These are phyloP conservation scores for Phaenicophaeus curvirostris DNA, from an alignment of 2,797 vertebrate species.

Conservation along the genomic window DNA sequence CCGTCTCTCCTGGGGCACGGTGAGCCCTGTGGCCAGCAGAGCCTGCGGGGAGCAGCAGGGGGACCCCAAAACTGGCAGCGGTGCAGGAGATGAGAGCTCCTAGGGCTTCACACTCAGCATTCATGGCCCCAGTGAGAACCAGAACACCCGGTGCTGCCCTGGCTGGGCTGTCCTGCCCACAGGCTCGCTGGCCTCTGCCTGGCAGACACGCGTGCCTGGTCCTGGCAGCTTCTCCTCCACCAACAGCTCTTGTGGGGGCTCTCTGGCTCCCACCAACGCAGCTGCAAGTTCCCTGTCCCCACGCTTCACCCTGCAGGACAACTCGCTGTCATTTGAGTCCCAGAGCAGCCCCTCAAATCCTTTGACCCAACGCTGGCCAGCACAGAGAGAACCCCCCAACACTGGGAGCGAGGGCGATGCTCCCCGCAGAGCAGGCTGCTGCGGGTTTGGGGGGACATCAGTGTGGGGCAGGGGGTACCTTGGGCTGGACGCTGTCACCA, in stretches of 20 bases:
- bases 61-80: not conserved
- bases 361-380: not conserved
- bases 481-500: not conserved
- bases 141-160: fast-evolving
- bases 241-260: fast-evolving
- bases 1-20: not conserved
- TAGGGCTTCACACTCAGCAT: not conserved
- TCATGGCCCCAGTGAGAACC: not conserved
- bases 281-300: not conserved
- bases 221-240: not conserved
- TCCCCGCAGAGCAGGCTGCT: fast-evolving
- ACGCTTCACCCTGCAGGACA: not conserved
- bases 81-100: not conserved
- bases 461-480: not conserved
- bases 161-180: not conserved
- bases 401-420: not conserved
- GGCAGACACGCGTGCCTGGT: fast-evolving
- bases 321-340: not conserved
- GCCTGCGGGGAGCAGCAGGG: not conserved
- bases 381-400: not conserved
- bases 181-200: no score
- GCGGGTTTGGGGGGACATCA: not conserved
- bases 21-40: fast-evolving
- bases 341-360: not conserved
- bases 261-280: not conserved